phyloP scores from a whole-genome alignment of 2,797 vertebrate species.

The Morelia viridis region DNA sequence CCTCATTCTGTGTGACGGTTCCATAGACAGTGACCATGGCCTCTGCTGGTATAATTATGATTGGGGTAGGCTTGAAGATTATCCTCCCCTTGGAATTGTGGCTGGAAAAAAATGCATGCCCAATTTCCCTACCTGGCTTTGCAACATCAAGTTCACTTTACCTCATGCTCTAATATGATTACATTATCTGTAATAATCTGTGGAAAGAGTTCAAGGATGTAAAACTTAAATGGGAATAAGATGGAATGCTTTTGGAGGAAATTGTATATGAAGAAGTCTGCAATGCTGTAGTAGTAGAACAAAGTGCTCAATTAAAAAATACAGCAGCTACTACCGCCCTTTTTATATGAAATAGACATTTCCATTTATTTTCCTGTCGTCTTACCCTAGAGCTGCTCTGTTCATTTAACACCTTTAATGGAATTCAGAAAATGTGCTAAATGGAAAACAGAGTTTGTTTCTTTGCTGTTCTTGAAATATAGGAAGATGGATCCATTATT shows the following conservation, averaged over 20 bases:
- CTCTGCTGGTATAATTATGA: neutral
- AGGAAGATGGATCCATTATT: neutral
- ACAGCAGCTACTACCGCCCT: neutral
- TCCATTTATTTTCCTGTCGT: neutral
- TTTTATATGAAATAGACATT: conserved; percentile 3
- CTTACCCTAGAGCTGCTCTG: conserved; percentile 39
- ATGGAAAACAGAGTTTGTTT: conserved; percentile 1
- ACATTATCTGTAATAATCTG: neutral
- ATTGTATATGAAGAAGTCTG: neutral
- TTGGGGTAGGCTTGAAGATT: neutral
- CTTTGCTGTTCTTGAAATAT: neutral
- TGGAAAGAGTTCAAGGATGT: neutral
- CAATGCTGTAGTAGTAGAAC: neutral
- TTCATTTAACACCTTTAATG: conserved; percentile 24
- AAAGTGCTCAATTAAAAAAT: conserved; percentile 9
- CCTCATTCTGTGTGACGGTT: neutral
- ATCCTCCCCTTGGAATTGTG: neutral
- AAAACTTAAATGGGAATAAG: neutral
- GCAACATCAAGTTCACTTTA: neutral
- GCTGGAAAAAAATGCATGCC: neutral
- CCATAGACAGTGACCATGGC: neutral
- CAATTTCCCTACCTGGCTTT: neutral
- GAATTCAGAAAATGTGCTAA: conserved; percentile 40
- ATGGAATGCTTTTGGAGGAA: neutral
- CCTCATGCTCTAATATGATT: neutral